Base-by-base conservation (phyloP, 2,113 vertebrate genomes). In the Malurus alboscapulatus region DNA sequence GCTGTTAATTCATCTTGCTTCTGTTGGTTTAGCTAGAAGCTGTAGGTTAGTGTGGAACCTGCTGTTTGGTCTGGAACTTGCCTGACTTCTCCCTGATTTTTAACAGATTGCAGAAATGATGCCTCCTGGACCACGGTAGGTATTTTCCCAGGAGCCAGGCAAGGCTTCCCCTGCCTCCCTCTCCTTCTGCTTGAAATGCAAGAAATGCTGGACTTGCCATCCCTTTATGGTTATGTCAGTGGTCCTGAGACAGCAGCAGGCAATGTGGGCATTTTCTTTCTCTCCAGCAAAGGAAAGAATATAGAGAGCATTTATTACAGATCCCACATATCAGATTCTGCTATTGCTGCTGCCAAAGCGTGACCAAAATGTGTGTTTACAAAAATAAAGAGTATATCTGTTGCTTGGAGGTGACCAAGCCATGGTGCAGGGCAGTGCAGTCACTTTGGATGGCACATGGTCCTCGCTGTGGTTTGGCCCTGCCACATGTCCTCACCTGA, bases 1-100 rank as follows among this genome's bases (percentile, higher is more conserved):
- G 0, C 19, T 90, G 42, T 50, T 79, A 89, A 91, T 93, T 92
- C 68, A 71, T 91, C 65, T 77, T 88, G 14, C 71, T 90, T 91
- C 59, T 91, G 77, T 87, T 92, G 94, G 87, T 92, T 91, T 86
- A 90, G 82, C 67, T 81, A 59, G 81, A 94, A 91, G 48, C 59
- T 40, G 30, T 63, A 85, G 59, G 82, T 75, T 85, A 77, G 55
- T 77, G 30, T 63, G 53, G 63, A 91, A 42, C 21, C 62, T 69
- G 71, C 79, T 80, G 25, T 48, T 92, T 94, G 57, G 67, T 88
- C 62, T 76, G 71, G 42, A 83, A 48, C 51, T 74, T 92, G 78
- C 20, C 54, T 83, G 59, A 72, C 51, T 87, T 87, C 19, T 91
- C 58, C 44, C 29, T 92, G 44, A 48, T 71, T 76, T 93, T 94